Percentiles rank a stretch among this genome's conserved stretches.
Conservation (phyloP, 2,888 invertebrate species). For the Lasioglossum marginatum region DNA sequence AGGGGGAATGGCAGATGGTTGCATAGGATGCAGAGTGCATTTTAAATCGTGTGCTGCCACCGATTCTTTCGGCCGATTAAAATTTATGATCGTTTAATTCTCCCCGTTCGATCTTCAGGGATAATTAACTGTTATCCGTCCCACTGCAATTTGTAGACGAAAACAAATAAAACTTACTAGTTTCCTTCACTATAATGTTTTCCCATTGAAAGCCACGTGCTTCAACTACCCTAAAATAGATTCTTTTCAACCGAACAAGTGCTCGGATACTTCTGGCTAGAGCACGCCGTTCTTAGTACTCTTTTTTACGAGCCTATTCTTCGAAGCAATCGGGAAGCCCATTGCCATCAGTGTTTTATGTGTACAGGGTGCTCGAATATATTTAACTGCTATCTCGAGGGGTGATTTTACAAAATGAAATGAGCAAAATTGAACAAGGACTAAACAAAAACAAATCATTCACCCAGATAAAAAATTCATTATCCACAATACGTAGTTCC, state of each 20-base stretch:
- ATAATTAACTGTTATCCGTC: not conserved
- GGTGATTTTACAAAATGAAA: not conserved
- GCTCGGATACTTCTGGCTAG: not conserved
- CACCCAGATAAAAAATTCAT: not conserved
- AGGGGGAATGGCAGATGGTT: not conserved
- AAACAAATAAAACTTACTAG: not conserved
- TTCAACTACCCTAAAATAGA: not conserved
- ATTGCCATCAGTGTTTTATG: not conserved
- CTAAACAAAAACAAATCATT: not conserved
- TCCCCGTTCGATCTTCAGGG: not conserved
- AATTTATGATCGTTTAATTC: not conserved
- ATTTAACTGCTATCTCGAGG: not conserved
- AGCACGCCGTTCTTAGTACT: not conserved
- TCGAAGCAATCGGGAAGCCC: not conserved
- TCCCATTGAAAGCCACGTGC: not conserved
- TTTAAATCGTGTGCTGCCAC: not conserved
- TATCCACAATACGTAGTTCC: not conserved
- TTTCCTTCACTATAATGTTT: not conserved
- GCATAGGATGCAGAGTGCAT: not conserved
- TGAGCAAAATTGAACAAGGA: not conserved
- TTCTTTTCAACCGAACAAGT: not conserved
- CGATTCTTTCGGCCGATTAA: not conserved
- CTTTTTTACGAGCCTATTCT: constrained; percentile 5
- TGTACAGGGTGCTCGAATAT: not conserved
- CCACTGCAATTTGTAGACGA: not conserved